A percentile compares a stretch with the other conserved stretches of the same genome.
phyloP scores from a whole-genome alignment of 2,113 vertebrate species.

The Pavo muticus region DNA sequence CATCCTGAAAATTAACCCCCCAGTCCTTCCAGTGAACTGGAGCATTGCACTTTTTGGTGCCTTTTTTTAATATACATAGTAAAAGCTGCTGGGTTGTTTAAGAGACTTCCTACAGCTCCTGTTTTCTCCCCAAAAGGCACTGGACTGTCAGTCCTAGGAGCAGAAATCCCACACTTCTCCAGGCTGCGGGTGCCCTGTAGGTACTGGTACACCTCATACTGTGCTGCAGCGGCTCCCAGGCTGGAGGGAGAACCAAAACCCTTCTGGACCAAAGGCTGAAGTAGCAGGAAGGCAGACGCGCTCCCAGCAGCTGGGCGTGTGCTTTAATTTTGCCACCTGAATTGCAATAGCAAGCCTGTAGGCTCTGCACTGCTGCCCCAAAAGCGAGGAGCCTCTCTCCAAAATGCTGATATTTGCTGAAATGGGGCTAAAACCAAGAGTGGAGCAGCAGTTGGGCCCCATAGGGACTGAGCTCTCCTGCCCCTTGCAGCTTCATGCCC shows the following conservation, averaged over 20 bases:
- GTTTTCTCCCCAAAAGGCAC: neutral
- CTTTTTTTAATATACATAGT: neutral
- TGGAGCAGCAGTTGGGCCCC: neutral
- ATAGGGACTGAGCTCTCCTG: neutral
- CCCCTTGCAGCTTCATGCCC: neutral
- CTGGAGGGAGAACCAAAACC: neutral
- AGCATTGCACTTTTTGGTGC: neutral
- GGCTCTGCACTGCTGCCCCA: neutral
- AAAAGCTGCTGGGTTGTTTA: conserved; percentile 38
- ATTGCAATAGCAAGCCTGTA: neutral
- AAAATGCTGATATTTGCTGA: neutral
- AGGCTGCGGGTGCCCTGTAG: no score
- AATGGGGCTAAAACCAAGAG: neutral
- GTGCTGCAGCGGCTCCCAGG: neutral
- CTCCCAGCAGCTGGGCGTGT: neutral
- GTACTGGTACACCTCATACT: no score
- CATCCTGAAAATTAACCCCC: conserved; percentile 71
- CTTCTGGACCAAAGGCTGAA: no score
- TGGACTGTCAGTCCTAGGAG: neutral
- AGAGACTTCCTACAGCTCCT: rapidly evolving
- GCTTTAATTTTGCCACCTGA: neutral
- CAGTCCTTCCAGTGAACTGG: conserved; percentile 39
- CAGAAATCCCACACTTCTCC: no score
- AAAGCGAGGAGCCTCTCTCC: no score
- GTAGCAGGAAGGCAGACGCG: neutral